Evolutionary conservation across 2,888 invertebrate genomes (phyloP), one percentile per base, ranked within the genome.

Genomic region (Auanema sp.): DNA sequence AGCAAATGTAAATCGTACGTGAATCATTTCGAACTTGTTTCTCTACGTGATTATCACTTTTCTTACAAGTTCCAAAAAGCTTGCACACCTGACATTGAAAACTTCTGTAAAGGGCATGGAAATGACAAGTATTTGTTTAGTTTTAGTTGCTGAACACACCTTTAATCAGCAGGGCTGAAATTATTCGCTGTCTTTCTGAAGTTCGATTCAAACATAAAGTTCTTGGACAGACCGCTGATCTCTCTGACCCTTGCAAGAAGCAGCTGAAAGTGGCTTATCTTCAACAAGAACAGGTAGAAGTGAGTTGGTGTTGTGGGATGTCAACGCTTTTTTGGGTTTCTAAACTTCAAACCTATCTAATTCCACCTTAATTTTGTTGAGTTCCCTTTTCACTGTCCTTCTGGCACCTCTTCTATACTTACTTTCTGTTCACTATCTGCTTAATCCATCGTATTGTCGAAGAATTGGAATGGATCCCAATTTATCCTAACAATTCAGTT

Each of bases 11-110:
- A 91, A 70, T 91, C 92, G 43, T 93, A 93, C 66, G 91, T 98
- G 56, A 96, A 97, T 86, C 97, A 98, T 87, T 94, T 95, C 83
- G 97, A 98, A 86, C 87, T 98, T 66, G 91, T 95, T 68, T 91
- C 92, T 2, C 84, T 97, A 71, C 92, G 94, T 85, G 92, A 93
- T 85, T 94, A 92, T 85, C 90, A 90, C 79, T 97, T 96, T 84
- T 92, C 91, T 0, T 91, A 90, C 64, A 66, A 66, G 44, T 74
- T 98, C 85, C 93, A 95, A 86, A 90, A 93, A 84, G 92, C 93
- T 0, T 98, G 97, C 81, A 84, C 85, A 64, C 54, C 67, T 5
- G 85, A 87, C 74, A 91, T 91, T 78, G 89, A 89, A 2, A 84
- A 86, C 60, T 86, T 86, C 78, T 90, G 90, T 79, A 58, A 60